Percentiles rank a stretch among this genome's conserved stretches.
phyloP scores from a whole-genome alignment of 2,797 vertebrate genomes.

The Myoxocephalus aenaeus region DNA sequence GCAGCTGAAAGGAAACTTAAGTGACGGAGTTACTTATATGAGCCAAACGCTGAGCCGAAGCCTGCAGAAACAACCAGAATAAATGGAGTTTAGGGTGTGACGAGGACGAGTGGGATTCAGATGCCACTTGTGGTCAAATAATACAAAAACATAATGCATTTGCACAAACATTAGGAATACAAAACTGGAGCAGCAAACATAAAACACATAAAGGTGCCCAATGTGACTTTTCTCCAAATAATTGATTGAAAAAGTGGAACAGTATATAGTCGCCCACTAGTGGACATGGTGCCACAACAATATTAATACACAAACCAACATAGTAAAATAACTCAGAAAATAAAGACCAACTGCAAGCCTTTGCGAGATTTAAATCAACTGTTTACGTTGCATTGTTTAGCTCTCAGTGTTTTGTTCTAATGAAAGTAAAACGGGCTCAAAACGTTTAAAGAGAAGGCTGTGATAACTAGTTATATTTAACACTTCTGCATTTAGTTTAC shows the following conservation, averaged over 20 bases:
- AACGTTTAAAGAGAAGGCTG: not conserved
- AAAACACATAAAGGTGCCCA: constrained; percentile 1
- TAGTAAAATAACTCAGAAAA: not conserved
- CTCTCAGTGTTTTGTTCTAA: not conserved
- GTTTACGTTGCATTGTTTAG: not conserved
- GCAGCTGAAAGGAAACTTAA: constrained; percentile 71
- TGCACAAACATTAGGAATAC: not conserved
- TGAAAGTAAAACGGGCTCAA: not conserved
- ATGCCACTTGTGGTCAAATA: constrained; percentile 25
- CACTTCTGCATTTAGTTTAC: not conserved
- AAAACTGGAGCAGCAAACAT: constrained; percentile 3
- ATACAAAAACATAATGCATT: constrained; percentile 11
- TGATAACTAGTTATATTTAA: not conserved
- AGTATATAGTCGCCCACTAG: constrained; percentile 60
- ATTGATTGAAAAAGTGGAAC: constrained; percentile 5
- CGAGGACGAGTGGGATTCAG: constrained; percentile 32
- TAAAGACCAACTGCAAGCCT: not conserved
- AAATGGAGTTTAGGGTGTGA: constrained; percentile 54
- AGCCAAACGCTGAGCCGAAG: constrained; percentile 56
- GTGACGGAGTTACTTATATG: constrained; percentile 60
- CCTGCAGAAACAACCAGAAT: constrained; percentile 54
- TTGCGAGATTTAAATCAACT: not conserved
- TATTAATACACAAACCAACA: not conserved
- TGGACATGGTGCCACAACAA: constrained; percentile 41
- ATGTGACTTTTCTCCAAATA: constrained; percentile 13